Percentiles rank a stretch among this genome's conserved stretches.
Evolutionary conservation across 1,140 invertebrate genomes (phyloP).

Genomic region (Argopecten irradians): DNA sequence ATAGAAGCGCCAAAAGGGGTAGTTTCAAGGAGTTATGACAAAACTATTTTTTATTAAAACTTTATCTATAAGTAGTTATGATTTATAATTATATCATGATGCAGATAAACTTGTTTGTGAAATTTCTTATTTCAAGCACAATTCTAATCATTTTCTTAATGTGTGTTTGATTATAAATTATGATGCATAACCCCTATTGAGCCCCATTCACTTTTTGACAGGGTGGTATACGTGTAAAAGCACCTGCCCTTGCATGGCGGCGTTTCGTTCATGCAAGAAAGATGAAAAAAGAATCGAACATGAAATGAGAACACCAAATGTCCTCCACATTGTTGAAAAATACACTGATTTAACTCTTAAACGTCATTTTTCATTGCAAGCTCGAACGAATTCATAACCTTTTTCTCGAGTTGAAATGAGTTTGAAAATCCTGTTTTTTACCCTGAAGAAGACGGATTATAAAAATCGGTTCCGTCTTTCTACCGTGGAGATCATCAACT

Average conservation of each 20-base stretch:
- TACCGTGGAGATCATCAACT: background rate
- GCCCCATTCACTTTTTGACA: background rate
- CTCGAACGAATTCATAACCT: background rate
- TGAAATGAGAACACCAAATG: background rate
- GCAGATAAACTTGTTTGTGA: too few species aligned
- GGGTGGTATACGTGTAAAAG: constrained; percentile 20
- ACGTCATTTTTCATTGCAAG: constrained; percentile 6
- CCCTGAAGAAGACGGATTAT: background rate
- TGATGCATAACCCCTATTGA: background rate
- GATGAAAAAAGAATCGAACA: background rate
- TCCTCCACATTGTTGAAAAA: background rate
- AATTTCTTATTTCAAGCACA: too few species aligned
- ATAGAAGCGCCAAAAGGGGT: background rate
- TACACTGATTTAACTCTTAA: background rate
- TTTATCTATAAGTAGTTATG: too few species aligned
- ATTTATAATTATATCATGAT: too few species aligned
- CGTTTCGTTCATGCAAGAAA: background rate
- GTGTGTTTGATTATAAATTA: background rate
- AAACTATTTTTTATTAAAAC: too few species aligned
- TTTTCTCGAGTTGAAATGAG: background rate
- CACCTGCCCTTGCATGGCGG: constrained; percentile 4
- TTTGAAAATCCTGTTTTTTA: background rate
- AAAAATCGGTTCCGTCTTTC: background rate
- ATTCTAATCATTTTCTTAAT: background rate
- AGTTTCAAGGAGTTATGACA: background rate